Base-by-base conservation (phyloP, 2,888 invertebrate genomes). In the Phyllotreta cruciferae region DNA sequence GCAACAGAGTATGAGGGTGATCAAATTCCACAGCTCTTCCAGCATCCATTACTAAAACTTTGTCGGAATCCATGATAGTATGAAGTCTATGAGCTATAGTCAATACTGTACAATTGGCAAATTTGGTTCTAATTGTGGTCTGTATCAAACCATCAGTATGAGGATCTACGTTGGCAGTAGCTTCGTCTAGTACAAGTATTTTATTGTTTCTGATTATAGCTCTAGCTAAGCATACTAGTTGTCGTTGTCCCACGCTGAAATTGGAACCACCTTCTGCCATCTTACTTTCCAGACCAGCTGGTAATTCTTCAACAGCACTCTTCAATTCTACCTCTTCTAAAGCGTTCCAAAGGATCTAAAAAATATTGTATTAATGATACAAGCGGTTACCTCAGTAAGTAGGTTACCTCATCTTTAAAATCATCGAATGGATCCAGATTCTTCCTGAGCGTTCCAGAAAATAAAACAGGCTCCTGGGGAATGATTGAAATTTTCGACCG, bases 341-440 rank as follows among this genome's bases (percentile, higher is more conserved):
- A 0, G 92, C 92, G 66, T 86, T 84, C 94, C 94, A 95, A 1
- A 96, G 80, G 0, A 89, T 60, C 39, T 73, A 52, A 42, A 67
- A 66, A 44, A 36, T 24, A 4, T 34, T 41, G 2, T 1, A 13
- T 79, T 47, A 47, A 13, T n/a, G n/a, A n/a, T 47, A 47, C 6
- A 7, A 14, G 13, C 7, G 14, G 13, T 9, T 38, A 13, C 5
- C 7, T 1, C n/a, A 52, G 5, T 13, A 52, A 6, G 6, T 34
- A 13, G 11, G 36, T 49, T 35, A 89, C 85, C 7, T 85, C 85
- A 72, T 96, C 95, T 0, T 86, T 84, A 74, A 90, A 91, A 74
- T 90, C 88, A 67, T 90, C 87, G 79, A 95, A 95, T 0, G 95
- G 96, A 82, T 96, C 96, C 62, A 96, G 84, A 82, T 96, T 96